Percentiles rank a stretch among this genome's conserved stretches.
Evolutionary conservation across 2,888 invertebrate species (phyloP).

Genomic region (Hirtodrosophila trivittata): DNA sequence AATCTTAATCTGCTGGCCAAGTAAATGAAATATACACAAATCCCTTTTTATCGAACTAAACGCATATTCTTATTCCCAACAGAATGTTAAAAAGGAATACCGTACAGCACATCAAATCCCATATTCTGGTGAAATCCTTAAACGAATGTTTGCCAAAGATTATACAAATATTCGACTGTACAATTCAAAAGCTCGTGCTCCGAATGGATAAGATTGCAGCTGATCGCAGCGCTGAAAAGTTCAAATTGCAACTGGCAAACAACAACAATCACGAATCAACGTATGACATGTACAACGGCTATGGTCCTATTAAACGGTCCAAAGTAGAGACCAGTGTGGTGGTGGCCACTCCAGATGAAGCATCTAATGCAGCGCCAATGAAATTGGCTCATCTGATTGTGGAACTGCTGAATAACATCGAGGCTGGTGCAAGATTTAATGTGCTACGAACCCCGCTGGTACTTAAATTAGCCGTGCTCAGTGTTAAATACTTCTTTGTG

Average conservation of each 20-base stretch:
- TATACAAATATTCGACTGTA: slow-evolving; percentile 81
- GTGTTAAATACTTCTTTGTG: slow-evolving; percentile 91
- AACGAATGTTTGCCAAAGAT: slow-evolving; percentile 82
- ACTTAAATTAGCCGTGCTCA: slow-evolving; percentile 88
- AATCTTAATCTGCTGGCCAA: slow-evolving; percentile 84
- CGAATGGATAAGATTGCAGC: slow-evolving; percentile 72
- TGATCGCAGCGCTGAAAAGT: slow-evolving; percentile 46
- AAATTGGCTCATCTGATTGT: slow-evolving; percentile 85
- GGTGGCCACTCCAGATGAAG: slow-evolving; percentile 37
- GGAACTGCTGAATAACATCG: slow-evolving; percentile 87
- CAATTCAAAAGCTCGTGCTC: slow-evolving; percentile 73
- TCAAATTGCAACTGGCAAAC: slow-evolving; percentile 48
- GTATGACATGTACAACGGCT: slow-evolving; percentile 40
- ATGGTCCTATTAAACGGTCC: slow-evolving; percentile 40
- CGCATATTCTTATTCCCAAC: slow-evolving; percentile 6
- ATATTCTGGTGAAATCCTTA: slow-evolving; percentile 73
- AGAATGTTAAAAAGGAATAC: slow-evolving; percentile 81
- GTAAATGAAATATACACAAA: slow-evolving; percentile 67
- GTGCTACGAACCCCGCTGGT: slow-evolving; percentile 86
- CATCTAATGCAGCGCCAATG: slow-evolving; percentile 55
- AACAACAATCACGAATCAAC: slow-evolving; percentile 50
- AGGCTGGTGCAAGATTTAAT: slow-evolving; percentile 86
- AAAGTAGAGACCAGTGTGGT: slow-evolving; percentile 52
- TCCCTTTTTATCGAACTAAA: background rate
- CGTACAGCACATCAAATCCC: slow-evolving; percentile 70